Percentiles rank a stretch among this genome's conserved stretches.
Conservation (phyloP, 2,797 vertebrate genomes). For the Girardinus metallicus region DNA sequence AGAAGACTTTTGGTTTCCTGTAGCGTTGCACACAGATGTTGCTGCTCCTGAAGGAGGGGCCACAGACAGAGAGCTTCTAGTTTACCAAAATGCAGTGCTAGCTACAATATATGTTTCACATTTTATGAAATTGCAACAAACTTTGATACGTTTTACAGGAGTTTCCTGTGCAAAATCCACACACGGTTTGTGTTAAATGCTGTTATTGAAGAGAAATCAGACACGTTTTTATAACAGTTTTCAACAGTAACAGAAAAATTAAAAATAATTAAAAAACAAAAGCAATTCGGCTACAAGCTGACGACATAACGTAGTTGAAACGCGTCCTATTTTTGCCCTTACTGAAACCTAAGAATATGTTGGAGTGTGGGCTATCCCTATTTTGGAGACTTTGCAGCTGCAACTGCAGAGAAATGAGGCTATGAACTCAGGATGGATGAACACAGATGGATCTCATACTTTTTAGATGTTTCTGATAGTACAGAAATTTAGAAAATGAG, state of each 20-base stretch:
- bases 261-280: neutral
- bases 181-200: neutral
- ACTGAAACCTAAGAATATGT: too few species aligned
- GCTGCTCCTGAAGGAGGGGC: constrained; percentile 85
- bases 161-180: neutral
- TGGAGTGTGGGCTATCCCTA: neutral
- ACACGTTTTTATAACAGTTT: neutral
- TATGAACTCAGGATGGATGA: neutral
- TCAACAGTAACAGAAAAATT: neutral
- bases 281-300: neutral
- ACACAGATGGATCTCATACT: neutral
- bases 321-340: too few species aligned
- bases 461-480: neutral
- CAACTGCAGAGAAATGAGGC: neutral
- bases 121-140: neutral
- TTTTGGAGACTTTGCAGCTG: neutral
- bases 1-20: constrained; percentile 88
- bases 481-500: neutral
- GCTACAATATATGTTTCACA: neutral
- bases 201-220: neutral
- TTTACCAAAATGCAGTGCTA: neutral
- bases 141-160: neutral
- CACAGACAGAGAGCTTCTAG: neutral
- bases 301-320: too few species aligned
- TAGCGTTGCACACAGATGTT: constrained; percentile 82